Evolutionary conservation across 2,888 invertebrate species (phyloP).

Genomic region (Agonopterix alstromeriana): DNA sequence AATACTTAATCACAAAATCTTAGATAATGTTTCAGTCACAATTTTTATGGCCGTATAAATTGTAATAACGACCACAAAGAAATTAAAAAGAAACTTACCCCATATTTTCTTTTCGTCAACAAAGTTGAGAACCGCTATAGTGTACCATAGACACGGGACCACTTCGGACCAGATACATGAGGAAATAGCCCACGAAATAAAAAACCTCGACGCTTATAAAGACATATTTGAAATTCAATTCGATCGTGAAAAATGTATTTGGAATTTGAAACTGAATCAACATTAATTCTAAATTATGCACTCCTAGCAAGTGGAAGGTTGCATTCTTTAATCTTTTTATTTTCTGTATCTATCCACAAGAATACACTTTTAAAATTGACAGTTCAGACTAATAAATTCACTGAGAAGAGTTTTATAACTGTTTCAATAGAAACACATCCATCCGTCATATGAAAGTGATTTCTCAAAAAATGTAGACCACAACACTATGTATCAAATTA

Average conservation of each 20-base stretch:
- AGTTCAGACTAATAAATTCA: not conserved
- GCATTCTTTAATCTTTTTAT: constrained; percentile 20
- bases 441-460: too few relatives aligned
- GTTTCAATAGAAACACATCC: too few relatives aligned
- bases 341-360: not conserved
- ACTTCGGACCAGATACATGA: constrained; percentile 40
- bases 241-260: constrained; percentile 61
- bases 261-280: constrained; percentile 47
- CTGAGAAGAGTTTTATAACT: not conserved
- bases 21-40: too few relatives aligned
- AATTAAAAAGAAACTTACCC: too few relatives aligned
- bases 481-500: too few relatives aligned
- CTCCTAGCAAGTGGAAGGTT: constrained; percentile 53
- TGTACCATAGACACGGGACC: constrained; percentile 27
- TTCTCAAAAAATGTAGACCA: too few relatives aligned
- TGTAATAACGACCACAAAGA: too few relatives aligned
- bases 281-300: constrained; percentile 47
- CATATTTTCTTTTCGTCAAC: too few relatives aligned
- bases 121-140: too few relatives aligned
- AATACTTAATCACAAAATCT: too few relatives aligned
- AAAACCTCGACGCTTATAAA: constrained; percentile 62
- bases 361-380: not conserved
- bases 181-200: constrained; percentile 55
- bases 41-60: too few relatives aligned
- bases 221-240: constrained; percentile 72